Evolutionary conservation across 2,113 vertebrate species (phyloP).

Genomic region (Geococcyx californianus): DNA sequence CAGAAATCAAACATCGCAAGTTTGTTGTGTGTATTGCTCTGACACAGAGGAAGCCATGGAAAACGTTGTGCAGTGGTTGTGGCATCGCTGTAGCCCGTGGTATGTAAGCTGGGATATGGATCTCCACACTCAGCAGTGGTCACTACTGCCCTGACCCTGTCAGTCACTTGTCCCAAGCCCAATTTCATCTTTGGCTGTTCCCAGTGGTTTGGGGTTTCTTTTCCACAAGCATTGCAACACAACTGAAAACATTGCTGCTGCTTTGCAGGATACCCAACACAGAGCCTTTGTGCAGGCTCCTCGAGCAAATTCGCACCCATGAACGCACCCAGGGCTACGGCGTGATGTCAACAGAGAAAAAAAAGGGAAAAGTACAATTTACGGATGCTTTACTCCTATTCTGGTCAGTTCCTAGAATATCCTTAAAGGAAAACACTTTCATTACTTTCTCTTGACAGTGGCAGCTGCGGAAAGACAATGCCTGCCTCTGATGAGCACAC

Average conservation of each 20-base stretch:
- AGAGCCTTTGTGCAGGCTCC: background rate
- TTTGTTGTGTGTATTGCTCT: background rate
- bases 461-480: background rate
- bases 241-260: background rate
- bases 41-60: background rate
- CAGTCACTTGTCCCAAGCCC: background rate
- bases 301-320: accelerated
- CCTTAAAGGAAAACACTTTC: background rate
- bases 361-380: background rate
- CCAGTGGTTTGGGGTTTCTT: background rate
- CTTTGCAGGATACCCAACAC: background rate
- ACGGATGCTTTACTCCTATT: background rate
- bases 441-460: background rate
- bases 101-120: background rate
- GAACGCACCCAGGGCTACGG: background rate
- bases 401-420: background rate
- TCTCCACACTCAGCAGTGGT: background rate
- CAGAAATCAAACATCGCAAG: background rate
- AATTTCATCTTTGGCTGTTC: background rate
- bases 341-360: background rate
- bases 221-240: background rate
- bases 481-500: no score
- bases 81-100: background rate
- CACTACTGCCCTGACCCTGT: background rate
- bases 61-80: background rate